Evolutionary conservation across 1,140 invertebrate species (phyloP).

Genomic region (Orius insidiosus): DNA sequence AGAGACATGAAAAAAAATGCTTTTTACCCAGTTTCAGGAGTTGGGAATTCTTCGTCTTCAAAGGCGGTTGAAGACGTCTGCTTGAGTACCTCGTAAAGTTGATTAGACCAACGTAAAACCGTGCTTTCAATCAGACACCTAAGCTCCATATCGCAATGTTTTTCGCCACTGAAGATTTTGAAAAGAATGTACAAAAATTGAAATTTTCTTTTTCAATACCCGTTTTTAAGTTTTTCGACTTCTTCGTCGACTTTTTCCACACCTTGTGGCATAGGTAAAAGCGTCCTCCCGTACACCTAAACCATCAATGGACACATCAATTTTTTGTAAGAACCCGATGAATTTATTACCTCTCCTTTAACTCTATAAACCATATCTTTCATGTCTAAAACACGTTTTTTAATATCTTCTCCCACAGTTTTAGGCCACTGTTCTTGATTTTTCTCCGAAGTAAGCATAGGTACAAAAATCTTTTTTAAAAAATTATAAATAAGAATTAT

Average conservation of each 20-base stretch:
- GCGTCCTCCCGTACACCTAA: constrained; percentile 42
- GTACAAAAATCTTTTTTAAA: not conserved
- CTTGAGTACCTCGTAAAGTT: constrained; percentile 55
- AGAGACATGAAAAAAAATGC: not conserved
- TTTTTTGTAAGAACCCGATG: too few species aligned
- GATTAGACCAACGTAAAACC: constrained; percentile 65
- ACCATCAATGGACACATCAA: too few species aligned
- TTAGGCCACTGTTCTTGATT: constrained; percentile 52
- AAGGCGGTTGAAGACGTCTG: constrained; percentile 48
- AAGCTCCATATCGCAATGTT: constrained; percentile 41
- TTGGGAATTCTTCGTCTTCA: constrained; percentile 40
- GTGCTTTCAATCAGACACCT: constrained; percentile 60
- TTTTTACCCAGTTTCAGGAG: constrained; percentile 38
- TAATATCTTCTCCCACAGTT: constrained; percentile 55
- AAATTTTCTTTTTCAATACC: constrained; percentile 25
- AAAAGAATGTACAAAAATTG: not conserved
- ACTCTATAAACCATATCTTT: constrained; percentile 56
- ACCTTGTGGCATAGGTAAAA: constrained; percentile 64
- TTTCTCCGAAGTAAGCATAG: constrained; percentile 36
- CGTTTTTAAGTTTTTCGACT: constrained; percentile 33
- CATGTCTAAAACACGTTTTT: constrained; percentile 51
- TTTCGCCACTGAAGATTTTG: constrained; percentile 26
- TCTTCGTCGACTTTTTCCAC: constrained; percentile 46
- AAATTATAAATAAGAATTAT: not conserved
- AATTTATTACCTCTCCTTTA: constrained; percentile 25